Base-by-base conservation (phyloP, 53 echinoderm and acorn worm species). In the Holothuria scabra region DNA sequence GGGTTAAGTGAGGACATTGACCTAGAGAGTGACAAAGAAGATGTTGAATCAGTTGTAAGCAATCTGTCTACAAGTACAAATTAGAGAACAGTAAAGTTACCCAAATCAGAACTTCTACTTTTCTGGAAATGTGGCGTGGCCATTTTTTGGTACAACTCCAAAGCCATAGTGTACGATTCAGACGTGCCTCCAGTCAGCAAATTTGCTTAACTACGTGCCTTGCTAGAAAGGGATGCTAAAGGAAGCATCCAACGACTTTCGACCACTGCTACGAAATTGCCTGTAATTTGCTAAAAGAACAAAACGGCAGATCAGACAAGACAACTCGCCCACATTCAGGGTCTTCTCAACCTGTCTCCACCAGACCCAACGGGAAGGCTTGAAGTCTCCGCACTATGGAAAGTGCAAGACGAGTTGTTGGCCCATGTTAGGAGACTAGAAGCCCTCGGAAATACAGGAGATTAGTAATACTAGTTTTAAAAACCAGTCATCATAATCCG, bases 251-350 rank as follows among this genome's bases (percentile, higher is more conserved):
- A 30, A 41, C 4, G 70, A 35, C 26, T 31, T 67, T 28, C 33
- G 18, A 1, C 21, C 70, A 70, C 70, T 2, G 70, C 70, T 70
- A 70, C 41, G 70, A 32, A 13, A 38, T 41, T 3, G 46, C 70
- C n/a, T 70, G 70, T 70, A 44, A 70, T 7, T 70, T 70, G 70
- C 70, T 70, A n/a, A n/a, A 70, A 22, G 65, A 65, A 65, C 65
- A 7, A 65, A 24, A 69, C 11, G 44, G 34, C 1, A 38, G 70
- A 35, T 38, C 34, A 3, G 70, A 70, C 18, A 70, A 32, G 41
- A 70, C 41, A 32, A 38, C 41, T 35, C 41, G 46, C 70, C 22
- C 46, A 70, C n/a, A 70, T 41, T 44, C 46, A 70, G 37, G 37
- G 70, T 16, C 70, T 70, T 33, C 46, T n/a, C 16, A 70, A 70